phyloP scores from a whole-genome alignment of 2,113 vertebrate genomes.

The Andinoacara biseriatus region DNA sequence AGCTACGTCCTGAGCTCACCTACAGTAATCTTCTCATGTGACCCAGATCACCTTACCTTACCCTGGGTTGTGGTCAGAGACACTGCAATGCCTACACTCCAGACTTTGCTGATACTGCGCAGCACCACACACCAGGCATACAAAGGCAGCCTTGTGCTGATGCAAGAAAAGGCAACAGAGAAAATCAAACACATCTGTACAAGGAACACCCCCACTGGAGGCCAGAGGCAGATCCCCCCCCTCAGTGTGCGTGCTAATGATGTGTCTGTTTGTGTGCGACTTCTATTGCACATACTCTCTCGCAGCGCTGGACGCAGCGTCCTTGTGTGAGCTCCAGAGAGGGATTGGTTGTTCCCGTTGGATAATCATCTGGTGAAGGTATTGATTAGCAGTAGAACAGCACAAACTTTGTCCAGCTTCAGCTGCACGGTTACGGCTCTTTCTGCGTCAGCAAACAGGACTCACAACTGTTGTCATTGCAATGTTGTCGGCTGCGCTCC shows the following conservation, averaged over 20 bases:
- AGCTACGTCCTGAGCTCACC: constrained; percentile 35
- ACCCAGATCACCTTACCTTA: constrained; percentile 58
- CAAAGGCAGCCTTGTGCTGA: constrained; percentile 75
- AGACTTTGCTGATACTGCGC: constrained; percentile 35
- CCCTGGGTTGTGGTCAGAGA: constrained; percentile 21
- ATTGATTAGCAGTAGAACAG: constrained; percentile 53
- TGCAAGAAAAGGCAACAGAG: constrained; percentile 78
- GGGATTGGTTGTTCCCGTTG: constrained; percentile 43
- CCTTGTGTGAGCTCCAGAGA: constrained; percentile 54
- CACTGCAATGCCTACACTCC: constrained; percentile 41
- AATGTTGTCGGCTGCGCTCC: constrained; percentile 42
- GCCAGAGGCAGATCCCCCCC: constrained; percentile 50
- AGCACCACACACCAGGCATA: constrained; percentile 43
- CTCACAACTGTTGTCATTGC: constrained; percentile 17
- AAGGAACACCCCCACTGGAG: constrained; percentile 58
- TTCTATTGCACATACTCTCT: constrained; percentile 13
- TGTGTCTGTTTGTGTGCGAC: constrained; percentile 26
- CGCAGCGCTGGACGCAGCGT: constrained; percentile 32
- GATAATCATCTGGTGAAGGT: constrained; percentile 65
- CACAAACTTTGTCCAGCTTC: constrained; percentile 38
- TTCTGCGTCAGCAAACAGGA: constrained; percentile 59
- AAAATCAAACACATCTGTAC: constrained; percentile 75
- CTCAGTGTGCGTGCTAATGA: constrained; percentile 3
- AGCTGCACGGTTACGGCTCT: constrained; percentile 23
- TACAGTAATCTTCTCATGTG: constrained; percentile 52